phyloP scores from a whole-genome alignment of 2,797 vertebrate species.

The Eospalax fontanierii region DNA sequence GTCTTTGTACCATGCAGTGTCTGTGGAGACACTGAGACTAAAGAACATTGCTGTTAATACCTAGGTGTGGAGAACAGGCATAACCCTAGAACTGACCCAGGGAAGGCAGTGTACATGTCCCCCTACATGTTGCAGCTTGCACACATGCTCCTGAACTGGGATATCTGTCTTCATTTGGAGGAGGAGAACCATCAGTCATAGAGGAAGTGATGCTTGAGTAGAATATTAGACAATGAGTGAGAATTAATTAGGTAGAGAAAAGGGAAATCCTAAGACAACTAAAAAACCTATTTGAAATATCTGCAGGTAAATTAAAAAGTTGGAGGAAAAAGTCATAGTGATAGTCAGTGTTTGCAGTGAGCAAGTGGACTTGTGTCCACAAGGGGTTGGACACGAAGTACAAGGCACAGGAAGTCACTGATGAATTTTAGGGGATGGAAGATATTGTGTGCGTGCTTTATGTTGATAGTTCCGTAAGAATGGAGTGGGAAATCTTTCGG shows the following conservation, averaged over 20 bases:
- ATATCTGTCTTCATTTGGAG: neutral
- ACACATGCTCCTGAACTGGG: neutral
- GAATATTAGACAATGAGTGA: slow-evolving; percentile 21
- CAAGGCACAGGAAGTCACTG: neutral
- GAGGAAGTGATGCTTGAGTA: neutral
- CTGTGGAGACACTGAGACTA: neutral
- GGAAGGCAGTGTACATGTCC: neutral
- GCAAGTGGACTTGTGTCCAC: neutral
- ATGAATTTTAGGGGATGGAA: neutral
- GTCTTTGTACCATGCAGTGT: neutral
- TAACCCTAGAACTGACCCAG: neutral
- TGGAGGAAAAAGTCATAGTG: neutral
- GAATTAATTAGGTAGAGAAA: neutral
- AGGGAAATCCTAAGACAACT: neutral
- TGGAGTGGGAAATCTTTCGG: neutral
- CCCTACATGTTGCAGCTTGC: neutral
- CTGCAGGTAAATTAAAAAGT: neutral
- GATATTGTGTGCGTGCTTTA: neutral
- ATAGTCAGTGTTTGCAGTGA: neutral
- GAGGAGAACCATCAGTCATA: neutral
- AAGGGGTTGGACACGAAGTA: neutral
- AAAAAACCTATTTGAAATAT: neutral
- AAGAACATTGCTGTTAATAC: neutral
- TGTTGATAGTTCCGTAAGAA: neutral
- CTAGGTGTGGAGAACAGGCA: neutral